Base-by-base conservation (phyloP, 2,888 invertebrate species). In the Drosophila atripex region DNA sequence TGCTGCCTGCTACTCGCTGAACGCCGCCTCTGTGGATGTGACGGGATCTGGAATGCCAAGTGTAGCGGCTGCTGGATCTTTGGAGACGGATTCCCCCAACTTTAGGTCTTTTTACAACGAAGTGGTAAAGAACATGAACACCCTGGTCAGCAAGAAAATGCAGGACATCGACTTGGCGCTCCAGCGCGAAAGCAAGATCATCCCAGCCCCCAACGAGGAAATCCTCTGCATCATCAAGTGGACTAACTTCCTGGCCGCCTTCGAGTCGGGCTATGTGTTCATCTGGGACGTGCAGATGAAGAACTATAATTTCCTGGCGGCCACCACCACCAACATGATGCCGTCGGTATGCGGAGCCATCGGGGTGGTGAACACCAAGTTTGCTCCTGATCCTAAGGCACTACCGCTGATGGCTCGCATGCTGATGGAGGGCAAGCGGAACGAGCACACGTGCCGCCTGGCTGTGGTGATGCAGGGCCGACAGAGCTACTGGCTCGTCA, bases 91-190 rank as follows among this genome's bases (percentile, higher is more conserved):
- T 3, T 28, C 72, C 0, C 18, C 41, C 0, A 30, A 55, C 8
- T 77, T 87, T 16, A 78, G 74, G 4, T 76, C 82, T 28, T 80
- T 88, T 47, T 90, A 89, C 64, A 82, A 87, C 32, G 86, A 78
- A 30, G 90, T 90, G 1, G 90, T 91, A 3, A 84, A 85, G 35
- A 90, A 89, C 47, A 90, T 90, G 91, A 90, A 90, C 47, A 80
- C 77, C 1, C 79, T 90, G 58, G 91, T 90, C 4, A 90, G 90
- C 71, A 90, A 90, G 49, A 90, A 91, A 58, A 90, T 90, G 91
- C 90, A 91, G 68, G 91, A 90, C 55, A 90, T 90, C 41, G 90
- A 91, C 25, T 69, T 87, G 73, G 90, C 91, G 1, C 72, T 91
- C 56, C 87, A 85, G 43, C 89, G 90, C 3, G 90, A 91, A 39